Evolutionary conservation across 2,797 vertebrate genomes (phyloP), one percentile per base, ranked within the genome.

Genomic region (Antrozous pallidus): DNA sequence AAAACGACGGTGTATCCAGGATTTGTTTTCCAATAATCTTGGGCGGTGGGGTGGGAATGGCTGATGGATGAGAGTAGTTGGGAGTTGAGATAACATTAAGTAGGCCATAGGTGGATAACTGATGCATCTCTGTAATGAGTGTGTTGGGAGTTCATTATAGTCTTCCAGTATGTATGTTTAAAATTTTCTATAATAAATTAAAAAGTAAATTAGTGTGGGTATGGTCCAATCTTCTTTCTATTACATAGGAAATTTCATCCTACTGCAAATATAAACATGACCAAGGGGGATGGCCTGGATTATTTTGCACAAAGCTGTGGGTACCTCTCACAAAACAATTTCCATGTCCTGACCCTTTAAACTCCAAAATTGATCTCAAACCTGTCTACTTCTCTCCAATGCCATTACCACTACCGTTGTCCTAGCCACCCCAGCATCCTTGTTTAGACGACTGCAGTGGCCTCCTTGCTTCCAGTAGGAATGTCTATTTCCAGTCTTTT

Each of bases 401-500:
- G 14, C 3, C 28, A 75, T 4, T 26, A 24, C 40, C 33, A 54
- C 11, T 13, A 56, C 12, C 65, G 11, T 54, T 63, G 38, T 51
- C 75, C 38, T 47, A 49, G 33, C 16, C 33, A 82, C 65, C 45
- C 33, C 58, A 58, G 38, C n/a, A 28, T 11, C 70, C 51, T 83
- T 63, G 24, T 73, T 38, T 74, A 70, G 54, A 73, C 61, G 33
- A n/a, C 36, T 38, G 12, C 14, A 42, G 16, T 49, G 13, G 40
- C 11, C 36, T 86, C 33, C 45, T 20, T n/a, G 26, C 69, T 82
- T 70, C 79, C 67, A 74, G 47, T 10, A 83, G 42, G 8, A 67
- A 54, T 18, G 42, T 90, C 40, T 36, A 33, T 36, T 93, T 79
- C 83, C 84, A 85, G 42, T 77, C 38, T 90, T 87, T 92, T 83